Evolutionary conservation across 2,797 vertebrate species (phyloP), one percentile per base, ranked within the genome.

Genomic region (Sternarchorhynchus goeldii): DNA sequence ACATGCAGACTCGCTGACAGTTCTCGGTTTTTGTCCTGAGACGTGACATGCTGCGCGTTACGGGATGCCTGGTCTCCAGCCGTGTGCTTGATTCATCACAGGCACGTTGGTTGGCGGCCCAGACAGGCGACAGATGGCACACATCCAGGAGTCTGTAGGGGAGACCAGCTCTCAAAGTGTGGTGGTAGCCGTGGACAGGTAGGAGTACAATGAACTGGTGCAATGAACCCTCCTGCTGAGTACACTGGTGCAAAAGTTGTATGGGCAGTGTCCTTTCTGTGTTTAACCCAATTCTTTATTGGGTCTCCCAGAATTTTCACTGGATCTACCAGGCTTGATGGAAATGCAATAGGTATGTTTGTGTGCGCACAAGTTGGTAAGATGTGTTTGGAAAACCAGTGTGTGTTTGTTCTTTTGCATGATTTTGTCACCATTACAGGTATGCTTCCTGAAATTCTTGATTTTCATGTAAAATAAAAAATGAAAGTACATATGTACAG

Each of bases 161-260:
- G 97, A 99, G 89, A 99, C 97, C 85, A 99, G 97, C 86, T 99
- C 97, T 0, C 97, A 99, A 91, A 99, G 97, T 18, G 97, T 98
- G 45, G 96, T 99, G 7, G 97, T 99, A 5, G 97, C 97, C 75
- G 97, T 99, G 2, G 97, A 99, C 92, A 94, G 97, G 96, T 98
- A 88, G 87, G 59, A 55, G 18, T 50, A 73, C 50, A 55, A n/a
- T 53, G n/a, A 25, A 25, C 25, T 25, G 25, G 25, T 25, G 25
- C 25, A 25, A 25, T 25, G 25, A 25, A 41, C 70, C 39, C 39
- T 1, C 39, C 20, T 45, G 45, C 7, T 65, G 29, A 63, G 39
- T 36, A 50, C 18, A 14, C 1, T 45, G 17, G 45, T 67, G 6
- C 18, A 1, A 58, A 3, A 31, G n/a, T n/a, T 2, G 41, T 31